These are phyloP conservation scores for Pseudorectes ferrugineus DNA, from an alignment of 2,113 vertebrate species.

Conservation along the genomic window DNA sequence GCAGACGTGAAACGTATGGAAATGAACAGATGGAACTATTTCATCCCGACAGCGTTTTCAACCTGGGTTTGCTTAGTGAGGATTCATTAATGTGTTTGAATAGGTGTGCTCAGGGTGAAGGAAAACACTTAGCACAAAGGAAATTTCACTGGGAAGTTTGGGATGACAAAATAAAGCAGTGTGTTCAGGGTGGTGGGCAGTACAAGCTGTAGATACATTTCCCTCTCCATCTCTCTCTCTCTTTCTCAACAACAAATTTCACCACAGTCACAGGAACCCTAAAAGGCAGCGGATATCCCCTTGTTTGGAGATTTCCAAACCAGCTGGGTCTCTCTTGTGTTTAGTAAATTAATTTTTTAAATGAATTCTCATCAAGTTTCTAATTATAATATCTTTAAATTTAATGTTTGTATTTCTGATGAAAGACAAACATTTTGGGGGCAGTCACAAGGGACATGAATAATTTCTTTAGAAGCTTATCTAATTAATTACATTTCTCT, in stretches of 20 bases:
- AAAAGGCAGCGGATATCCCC: neutral
- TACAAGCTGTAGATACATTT: neutral
- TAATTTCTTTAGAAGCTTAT: conserved; percentile 88
- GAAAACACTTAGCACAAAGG: neutral
- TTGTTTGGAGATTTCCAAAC: conserved; percentile 34
- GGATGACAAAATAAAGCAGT: neutral
- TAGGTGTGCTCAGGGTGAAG: neutral
- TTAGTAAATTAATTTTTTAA: conserved; percentile 72
- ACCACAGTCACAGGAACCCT: neutral
- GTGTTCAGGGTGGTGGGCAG: neutral
- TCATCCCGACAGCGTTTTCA: neutral
- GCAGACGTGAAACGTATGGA: neutral
- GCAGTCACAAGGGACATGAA: conserved; percentile 83
- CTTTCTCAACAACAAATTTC: neutral
- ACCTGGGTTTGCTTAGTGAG: neutral
- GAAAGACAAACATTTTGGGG: conserved; percentile 84
- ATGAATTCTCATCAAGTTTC: conserved; percentile 73
- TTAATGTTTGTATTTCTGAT: conserved; percentile 81
- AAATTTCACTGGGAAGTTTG: neutral
- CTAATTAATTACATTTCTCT: conserved; percentile 85
- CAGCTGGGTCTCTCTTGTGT: conserved; percentile 24
- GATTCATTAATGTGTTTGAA: neutral
- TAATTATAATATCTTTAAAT: conserved; percentile 77
- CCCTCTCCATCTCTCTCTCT: neutral
- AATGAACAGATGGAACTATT: neutral